Evolutionary conservation across 2,797 vertebrate genomes (phyloP).

Genomic region (Dicrostonyx torquatus): DNA sequence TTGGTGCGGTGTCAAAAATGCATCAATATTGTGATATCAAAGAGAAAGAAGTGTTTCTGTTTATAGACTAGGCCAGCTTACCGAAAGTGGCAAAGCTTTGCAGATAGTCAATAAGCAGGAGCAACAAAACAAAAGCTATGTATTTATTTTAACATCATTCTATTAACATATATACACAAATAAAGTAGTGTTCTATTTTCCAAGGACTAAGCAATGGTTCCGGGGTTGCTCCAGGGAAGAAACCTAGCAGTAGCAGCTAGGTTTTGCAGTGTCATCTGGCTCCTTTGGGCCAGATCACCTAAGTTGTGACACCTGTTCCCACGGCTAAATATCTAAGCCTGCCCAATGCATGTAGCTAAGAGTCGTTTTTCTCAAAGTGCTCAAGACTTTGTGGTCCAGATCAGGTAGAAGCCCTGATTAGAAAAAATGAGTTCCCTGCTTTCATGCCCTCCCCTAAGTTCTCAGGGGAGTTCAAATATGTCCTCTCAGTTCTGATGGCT

Average conservation of each 20-base stretch:
- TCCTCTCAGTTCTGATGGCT: conserved; percentile 21
- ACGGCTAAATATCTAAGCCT: conserved; percentile 13
- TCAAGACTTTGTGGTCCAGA: conserved; percentile 32
- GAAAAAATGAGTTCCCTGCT: background rate
- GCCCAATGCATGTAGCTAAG: background rate
- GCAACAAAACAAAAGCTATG: background rate
- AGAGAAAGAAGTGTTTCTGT: conserved; percentile 35
- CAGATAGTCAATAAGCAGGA: conserved; percentile 31
- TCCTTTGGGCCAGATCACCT: background rate
- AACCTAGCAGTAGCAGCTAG: background rate
- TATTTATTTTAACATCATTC: background rate
- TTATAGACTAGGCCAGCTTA: conserved; percentile 18
- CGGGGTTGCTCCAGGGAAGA: background rate
- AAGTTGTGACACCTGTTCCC: background rate
- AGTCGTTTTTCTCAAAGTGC: conserved; percentile 17
- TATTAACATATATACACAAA: background rate
- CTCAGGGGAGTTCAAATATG: background rate
- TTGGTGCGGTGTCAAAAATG: conserved; percentile 29
- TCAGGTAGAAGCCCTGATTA: background rate
- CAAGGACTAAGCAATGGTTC: background rate
- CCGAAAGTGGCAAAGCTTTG: conserved; percentile 30
- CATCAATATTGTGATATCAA: conserved; percentile 51
- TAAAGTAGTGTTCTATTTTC: background rate
- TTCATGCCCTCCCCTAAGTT: background rate
- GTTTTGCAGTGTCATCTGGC: background rate